Percentiles rank a stretch among this genome's conserved stretches.
Evolutionary conservation across 2,113 vertebrate species (phyloP).

Genomic region (Setophaga coronata): DNA sequence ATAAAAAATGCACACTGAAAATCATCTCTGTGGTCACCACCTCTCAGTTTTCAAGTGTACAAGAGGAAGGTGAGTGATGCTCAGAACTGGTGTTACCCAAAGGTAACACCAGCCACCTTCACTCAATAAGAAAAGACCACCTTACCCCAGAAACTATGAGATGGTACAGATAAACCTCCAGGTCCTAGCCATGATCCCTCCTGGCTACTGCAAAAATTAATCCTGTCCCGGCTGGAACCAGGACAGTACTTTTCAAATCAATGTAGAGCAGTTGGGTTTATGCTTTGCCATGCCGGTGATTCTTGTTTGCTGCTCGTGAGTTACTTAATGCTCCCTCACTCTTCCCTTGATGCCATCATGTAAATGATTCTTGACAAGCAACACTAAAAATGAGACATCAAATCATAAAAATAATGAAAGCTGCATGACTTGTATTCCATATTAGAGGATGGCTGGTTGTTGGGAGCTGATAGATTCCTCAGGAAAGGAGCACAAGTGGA

Average conservation of each 20-base stretch:
- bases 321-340: not conserved
- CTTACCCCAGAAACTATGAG: not conserved
- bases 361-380: not conserved
- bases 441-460: not conserved
- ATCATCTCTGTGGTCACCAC: not conserved
- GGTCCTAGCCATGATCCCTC: not conserved
- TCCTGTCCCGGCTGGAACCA: not conserved
- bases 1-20: not conserved
- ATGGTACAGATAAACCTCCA: not conserved
- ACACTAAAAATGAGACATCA: not conserved
- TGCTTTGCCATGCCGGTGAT: not conserved
- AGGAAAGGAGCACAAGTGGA: not conserved
- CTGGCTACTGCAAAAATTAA: not conserved
- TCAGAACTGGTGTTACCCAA: not conserved
- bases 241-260: not conserved
- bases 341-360: not conserved
- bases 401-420: not conserved
- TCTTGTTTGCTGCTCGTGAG: not conserved
- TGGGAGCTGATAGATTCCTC: not conserved
- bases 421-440: not conserved
- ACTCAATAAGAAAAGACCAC: not conserved
- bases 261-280: not conserved
- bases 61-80: rapidly evolving
- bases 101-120: not conserved
- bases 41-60: not conserved